Base-by-base conservation (phyloP, 2,888 invertebrate genomes). In the Aphidoletes aphidimyza region DNA sequence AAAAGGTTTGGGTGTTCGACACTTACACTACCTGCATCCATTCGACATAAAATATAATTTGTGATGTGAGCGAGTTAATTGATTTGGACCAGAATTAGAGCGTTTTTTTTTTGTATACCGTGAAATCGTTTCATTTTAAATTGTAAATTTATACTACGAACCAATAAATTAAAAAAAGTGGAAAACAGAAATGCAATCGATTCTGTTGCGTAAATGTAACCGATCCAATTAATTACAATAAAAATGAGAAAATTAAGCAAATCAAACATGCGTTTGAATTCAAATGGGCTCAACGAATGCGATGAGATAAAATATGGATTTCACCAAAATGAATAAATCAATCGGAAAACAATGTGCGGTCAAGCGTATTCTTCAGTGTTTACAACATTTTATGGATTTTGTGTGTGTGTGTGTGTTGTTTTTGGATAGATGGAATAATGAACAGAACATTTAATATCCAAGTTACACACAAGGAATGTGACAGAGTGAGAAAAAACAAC, bases 111-210 rank as follows among this genome's bases (percentile, higher is more conserved):
- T n/a, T n/a, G n/a, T n/a, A n/a, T 30, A 69, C 30, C 69, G 69
- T 69, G 69, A 69, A 69, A 69, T 69, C 69, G n/a, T 30, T 69
- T 69, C n/a, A n/a, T n/a, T 69, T 54, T 54, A 54, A 47, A 47
- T 26, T 22, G n/a, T 54, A 22, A 26, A 26, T 3, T 54, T 17
- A 22, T 26, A 42, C 42, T 54, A 22, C 11, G 14, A 54, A 5
- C 22, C 26, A 54, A 54, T 54, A 54, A 54, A 54, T 47, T 17
- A 19, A 11, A 19, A 42, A 2, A 54, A 3, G 11, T 26, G 5
- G 26, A 14, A 54, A 54, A 22, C 26, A 54, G 14, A 11, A 54
- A 54, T 54, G 54, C 5, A 54, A 54, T 54, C 26, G 14, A 22
- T 54, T 22, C 26, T 22, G 54, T 42, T 42, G 6, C 14, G 8